Conservation (phyloP, 2,888 invertebrate genomes). For the Lathronympha strigana region DNA sequence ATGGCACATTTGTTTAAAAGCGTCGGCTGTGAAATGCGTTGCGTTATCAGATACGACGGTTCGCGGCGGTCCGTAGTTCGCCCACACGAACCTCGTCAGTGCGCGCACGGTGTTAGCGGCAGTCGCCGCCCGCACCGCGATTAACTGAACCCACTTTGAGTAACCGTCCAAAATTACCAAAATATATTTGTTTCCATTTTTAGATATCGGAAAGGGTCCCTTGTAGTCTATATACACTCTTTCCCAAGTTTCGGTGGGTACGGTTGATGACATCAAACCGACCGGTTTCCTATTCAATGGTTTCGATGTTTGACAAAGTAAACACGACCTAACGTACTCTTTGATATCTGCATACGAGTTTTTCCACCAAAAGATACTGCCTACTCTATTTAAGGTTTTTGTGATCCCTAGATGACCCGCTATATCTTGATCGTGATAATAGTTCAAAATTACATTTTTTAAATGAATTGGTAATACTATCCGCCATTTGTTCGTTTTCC, state of each 20-base stretch:
- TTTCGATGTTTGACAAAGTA: constrained; percentile 14
- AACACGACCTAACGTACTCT: constrained; percentile 3
- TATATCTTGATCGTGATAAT: constrained; percentile 25
- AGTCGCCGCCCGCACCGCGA: constrained; percentile 9
- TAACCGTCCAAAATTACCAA: constrained; percentile 19
- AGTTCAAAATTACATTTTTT: constrained; percentile 16
- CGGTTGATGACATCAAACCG: neutral
- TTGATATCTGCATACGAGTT: neutral
- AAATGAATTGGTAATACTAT: constrained; percentile 6
- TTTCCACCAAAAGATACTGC: constrained; percentile 13
- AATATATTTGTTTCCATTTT: constrained; percentile 24
- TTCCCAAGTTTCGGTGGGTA: neutral
- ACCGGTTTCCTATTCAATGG: constrained; percentile 14
- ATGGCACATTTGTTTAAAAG: constrained; percentile 17
- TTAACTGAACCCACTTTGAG: constrained; percentile 29
- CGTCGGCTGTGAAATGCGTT: constrained; percentile 26
- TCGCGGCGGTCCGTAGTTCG: constrained; percentile 24
- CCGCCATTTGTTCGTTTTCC: constrained; percentile 23
- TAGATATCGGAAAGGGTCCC: constrained; percentile 24
- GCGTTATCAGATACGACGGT: constrained; percentile 21
- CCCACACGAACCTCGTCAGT: constrained; percentile 15
- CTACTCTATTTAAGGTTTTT: neutral
- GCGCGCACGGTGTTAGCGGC: constrained; percentile 21
- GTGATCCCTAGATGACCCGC: constrained; percentile 19
- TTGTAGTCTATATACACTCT: constrained; percentile 17